Percentiles rank a stretch among this genome's conserved stretches.
Conservation (phyloP, 2,888 invertebrate species). For the Thymelicus sylvestris region DNA sequence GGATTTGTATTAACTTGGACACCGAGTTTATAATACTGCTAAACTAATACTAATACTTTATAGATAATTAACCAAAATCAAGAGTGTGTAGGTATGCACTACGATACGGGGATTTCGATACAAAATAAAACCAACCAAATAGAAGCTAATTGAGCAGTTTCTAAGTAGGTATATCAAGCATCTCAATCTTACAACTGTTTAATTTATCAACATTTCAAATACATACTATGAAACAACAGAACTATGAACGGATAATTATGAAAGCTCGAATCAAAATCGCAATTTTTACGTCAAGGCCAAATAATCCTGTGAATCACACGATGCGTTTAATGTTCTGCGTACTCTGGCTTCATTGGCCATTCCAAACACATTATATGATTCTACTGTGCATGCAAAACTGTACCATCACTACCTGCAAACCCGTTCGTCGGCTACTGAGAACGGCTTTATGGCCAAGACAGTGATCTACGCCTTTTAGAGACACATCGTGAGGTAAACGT, state of each 20-base stretch:
- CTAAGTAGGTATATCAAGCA: no score
- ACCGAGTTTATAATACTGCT: no score
- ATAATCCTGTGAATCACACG: conserved; percentile 31
- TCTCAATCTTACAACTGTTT: no score
- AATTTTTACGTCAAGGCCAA: conserved; percentile 9
- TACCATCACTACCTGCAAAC: conserved; percentile 50
- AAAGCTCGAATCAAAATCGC: neutral
- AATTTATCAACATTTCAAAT: no score
- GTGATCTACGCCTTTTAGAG: conserved; percentile 65
- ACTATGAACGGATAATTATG: neutral
- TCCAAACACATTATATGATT: conserved; percentile 51
- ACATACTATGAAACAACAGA: no score
- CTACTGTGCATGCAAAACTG: conserved; percentile 24
- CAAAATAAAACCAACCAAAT: no score
- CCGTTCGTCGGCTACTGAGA: conserved; percentile 69
- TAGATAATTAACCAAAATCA: no score
- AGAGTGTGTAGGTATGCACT: no score
- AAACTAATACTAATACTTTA: no score
- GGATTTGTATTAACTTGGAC: neutral
- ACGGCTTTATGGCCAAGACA: conserved; percentile 63
- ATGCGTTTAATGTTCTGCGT: conserved; percentile 31
- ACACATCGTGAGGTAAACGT: conserved; percentile 49
- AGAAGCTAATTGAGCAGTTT: no score
- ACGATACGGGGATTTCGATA: no score
- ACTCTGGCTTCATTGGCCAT: conserved; percentile 53